These are phyloP conservation scores for Thyatira batis DNA, from an alignment of 2,888 invertebrate genomes.

Conservation along the genomic window DNA sequence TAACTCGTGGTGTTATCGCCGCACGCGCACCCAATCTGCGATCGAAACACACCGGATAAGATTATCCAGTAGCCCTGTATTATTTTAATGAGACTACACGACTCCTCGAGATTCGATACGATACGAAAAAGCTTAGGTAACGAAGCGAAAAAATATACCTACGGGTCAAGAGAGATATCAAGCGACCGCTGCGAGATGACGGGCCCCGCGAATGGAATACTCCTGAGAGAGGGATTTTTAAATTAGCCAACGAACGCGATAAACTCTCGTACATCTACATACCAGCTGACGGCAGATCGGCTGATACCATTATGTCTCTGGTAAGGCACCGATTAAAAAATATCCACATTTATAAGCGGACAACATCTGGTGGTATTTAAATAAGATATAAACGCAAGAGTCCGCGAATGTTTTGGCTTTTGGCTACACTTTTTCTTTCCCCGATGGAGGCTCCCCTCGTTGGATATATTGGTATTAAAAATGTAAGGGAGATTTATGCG, in stretches of 20 bases:
- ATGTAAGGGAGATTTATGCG: constrained; percentile 83
- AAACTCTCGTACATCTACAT: constrained; percentile 74
- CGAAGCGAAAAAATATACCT: constrained; percentile 73
- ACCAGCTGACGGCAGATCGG: constrained; percentile 80
- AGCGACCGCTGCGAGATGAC: constrained; percentile 60
- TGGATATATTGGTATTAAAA: constrained; percentile 82
- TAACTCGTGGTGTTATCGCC: constrained; percentile 77
- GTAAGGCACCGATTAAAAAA: constrained; percentile 80
- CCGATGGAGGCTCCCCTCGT: constrained; percentile 70
- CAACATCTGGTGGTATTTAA: constrained; percentile 81
- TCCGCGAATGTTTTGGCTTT: constrained; percentile 74
- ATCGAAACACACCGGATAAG: constrained; percentile 81
- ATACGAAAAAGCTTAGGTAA: constrained; percentile 79
- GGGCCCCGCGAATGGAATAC: constrained; percentile 50
- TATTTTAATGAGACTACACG: constrained; percentile 83
- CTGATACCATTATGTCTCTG: constrained; percentile 80
- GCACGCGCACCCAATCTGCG: constrained; percentile 82
- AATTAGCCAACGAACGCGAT: constrained; percentile 75
- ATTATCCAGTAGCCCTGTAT: constrained; percentile 82
- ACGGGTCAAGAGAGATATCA: constrained; percentile 78
- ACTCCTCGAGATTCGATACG: constrained; percentile 76
- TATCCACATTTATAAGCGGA: constrained; percentile 76
- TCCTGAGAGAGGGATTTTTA: constrained; percentile 64
- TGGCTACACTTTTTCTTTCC: constrained; percentile 63
- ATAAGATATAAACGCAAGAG: constrained; percentile 79